Evolutionary conservation across 2,888 invertebrate genomes (phyloP), one percentile per base, ranked within the genome.

Genomic region (Candidula unifasciata): DNA sequence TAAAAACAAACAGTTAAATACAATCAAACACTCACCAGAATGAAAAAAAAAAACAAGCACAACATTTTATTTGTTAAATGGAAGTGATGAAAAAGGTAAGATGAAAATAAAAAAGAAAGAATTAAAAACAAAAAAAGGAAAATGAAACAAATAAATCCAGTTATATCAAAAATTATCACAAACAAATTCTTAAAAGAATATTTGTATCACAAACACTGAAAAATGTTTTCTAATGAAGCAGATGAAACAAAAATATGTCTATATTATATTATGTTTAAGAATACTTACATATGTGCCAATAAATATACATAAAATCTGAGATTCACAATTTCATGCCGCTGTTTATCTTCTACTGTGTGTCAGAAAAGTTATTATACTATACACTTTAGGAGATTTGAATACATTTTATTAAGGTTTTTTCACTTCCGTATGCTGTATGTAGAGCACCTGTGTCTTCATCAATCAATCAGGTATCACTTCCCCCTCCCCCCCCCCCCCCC

Each of bases 121-220:
- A 27, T 13, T 44, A 30, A 27, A 74, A 30, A 30, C 52, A 74
- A 54, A 54, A 54, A 13, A 0, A 27, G n/a, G 52, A 52, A 54
- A 74, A 74, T 44, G 35, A 60, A 60, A 18, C 24, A 60, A 60
- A 3, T n/a, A 60, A 35, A 35, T 69, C 69, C 44, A 52, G 44
- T 52, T 73, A 44, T 73, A 73, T 27, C n/a, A 44, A 73, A 73
- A 73, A 52, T 73, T 74, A 74, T 74, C 74, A 74, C 74, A 74
- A 74, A 52, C 52, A 74, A 68, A 3, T n/a, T 13, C 2, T 13
- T 13, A 68, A 68, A 68, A 68, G n/a, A 68, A 68, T 13, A 68
- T n/a, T 27, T 30, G n/a, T 74, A 74, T 74, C 74, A 74, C 74
- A 73, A 73, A 74, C 74, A 74, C 54, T 74, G 52, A 54, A 74